phyloP scores from a whole-genome alignment of 2,797 vertebrate species.

The Gobionotothen gibberifrons region DNA sequence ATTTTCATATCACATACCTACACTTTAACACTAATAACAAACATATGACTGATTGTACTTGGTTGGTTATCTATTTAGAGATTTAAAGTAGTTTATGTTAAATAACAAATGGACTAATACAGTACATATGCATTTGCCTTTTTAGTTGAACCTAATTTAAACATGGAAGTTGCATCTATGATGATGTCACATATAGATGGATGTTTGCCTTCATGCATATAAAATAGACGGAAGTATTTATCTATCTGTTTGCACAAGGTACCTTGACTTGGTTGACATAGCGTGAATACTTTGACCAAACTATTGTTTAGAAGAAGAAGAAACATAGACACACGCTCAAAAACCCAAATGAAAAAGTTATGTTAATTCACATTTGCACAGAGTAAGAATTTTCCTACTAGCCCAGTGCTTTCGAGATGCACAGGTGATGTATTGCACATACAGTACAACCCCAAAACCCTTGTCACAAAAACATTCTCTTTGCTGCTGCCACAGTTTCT shows the following conservation, averaged over 20 bases:
- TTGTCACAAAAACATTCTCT: slow-evolving; percentile 11
- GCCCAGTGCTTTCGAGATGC: slow-evolving; percentile 17
- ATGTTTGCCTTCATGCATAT: background rate
- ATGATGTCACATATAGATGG: slow-evolving; percentile 22
- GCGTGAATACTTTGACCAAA: slow-evolving; percentile 2
- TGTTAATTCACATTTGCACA: slow-evolving; percentile 7
- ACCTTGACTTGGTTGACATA: slow-evolving; percentile 5
- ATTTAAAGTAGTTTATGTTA: slow-evolving; percentile 22
- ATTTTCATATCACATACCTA: slow-evolving; percentile 35
- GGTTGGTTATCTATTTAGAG: background rate
- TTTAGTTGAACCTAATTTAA: slow-evolving; percentile 22
- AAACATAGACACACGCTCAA: background rate
- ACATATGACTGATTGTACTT: slow-evolving; percentile 6
- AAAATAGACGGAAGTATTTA: slow-evolving; percentile 34
- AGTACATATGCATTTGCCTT: slow-evolving; percentile 20
- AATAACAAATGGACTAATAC: slow-evolving; percentile 35
- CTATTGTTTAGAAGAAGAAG: background rate
- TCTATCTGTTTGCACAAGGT: slow-evolving; percentile 29
- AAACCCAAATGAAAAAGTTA: slow-evolving; percentile 26
- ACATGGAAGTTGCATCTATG: slow-evolving; percentile 9
- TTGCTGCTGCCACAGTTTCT: slow-evolving; percentile 22
- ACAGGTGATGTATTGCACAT: slow-evolving; percentile 28
- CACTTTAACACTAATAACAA: slow-evolving; percentile 26
- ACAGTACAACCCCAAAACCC: slow-evolving; percentile 14
- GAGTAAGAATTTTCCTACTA: slow-evolving; percentile 18